Evolutionary conservation across 2,113 vertebrate species (phyloP).

Genomic region (Lepus europaeus): DNA sequence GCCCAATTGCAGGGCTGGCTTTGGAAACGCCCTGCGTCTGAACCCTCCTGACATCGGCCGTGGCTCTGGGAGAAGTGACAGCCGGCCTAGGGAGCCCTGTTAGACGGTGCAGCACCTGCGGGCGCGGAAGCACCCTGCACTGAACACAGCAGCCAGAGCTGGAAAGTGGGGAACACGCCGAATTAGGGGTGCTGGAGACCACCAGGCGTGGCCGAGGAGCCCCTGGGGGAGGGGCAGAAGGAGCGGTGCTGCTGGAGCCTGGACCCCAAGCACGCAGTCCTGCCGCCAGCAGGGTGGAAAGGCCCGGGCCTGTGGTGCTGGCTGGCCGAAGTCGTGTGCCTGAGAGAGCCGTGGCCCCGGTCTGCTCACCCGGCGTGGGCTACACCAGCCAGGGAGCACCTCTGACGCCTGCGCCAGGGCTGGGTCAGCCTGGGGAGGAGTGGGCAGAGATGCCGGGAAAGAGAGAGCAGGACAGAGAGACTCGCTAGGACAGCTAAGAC

Average conservation of each 20-base stretch:
- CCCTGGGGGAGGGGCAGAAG: accelerated
- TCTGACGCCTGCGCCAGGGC: accelerated
- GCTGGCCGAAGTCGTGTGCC: not conserved
- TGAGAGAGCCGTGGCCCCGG: accelerated
- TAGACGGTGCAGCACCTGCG: accelerated
- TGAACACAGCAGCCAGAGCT: accelerated
- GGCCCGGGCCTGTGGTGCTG: not conserved
- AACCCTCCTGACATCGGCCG: accelerated
- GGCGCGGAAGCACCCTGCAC: too few relatives aligned
- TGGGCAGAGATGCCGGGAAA: not conserved
- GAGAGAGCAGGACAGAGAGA: too few relatives aligned
- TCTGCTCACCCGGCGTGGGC: not conserved
- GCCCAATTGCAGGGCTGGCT: not conserved
- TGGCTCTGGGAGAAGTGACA: not conserved
- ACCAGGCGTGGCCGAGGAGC: accelerated
- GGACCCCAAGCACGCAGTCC: not conserved
- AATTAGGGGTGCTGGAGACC: not conserved
- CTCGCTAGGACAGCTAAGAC: not conserved
- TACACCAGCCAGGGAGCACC: accelerated
- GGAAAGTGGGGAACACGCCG: not conserved
- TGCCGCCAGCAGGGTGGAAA: too few relatives aligned
- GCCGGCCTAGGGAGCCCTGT: not conserved
- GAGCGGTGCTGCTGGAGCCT: accelerated
- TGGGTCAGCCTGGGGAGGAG: not conserved
- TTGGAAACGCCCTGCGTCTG: not conserved